A percentile compares a stretch with the other conserved stretches of the same genome.
Conservation (phyloP, 2,888 invertebrate genomes). For the Eumacrocentrus americanus region DNA sequence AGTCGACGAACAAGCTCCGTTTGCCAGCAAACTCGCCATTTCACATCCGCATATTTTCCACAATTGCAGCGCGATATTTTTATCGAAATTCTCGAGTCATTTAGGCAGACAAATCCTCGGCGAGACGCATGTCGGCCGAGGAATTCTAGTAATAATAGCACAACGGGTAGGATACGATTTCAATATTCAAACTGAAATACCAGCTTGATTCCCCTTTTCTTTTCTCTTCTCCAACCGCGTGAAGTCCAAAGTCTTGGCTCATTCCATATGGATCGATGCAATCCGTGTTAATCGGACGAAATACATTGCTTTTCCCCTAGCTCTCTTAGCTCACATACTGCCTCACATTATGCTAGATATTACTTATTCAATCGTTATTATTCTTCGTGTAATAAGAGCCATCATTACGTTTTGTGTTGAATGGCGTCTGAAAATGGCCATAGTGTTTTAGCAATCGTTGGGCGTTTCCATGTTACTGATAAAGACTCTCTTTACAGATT, state of each 20-base stretch:
- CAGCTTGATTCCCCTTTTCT: no score
- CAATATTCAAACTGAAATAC: no score
- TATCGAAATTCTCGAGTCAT: conserved; percentile 11
- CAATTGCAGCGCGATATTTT: conserved; percentile 37
- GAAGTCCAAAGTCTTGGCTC: no score
- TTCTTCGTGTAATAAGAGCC: neutral
- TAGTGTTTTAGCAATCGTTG: neutral
- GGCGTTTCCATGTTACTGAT: conserved; percentile 14
- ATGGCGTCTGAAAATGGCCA: neutral
- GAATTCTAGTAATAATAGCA: neutral
- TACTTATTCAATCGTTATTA: neutral
- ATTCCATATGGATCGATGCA: conserved; percentile 12
- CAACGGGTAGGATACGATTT: conserved; percentile 10
- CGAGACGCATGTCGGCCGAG: neutral
- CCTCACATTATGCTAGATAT: neutral
- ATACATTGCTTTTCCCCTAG: neutral
- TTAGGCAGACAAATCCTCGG: conserved; percentile 1
- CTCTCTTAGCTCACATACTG: neutral
- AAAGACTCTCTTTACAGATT: conserved; percentile 14
- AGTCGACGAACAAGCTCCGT: conserved; percentile 48
- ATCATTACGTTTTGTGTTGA: neutral
- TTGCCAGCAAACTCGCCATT: conserved; percentile 39
- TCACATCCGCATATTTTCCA: conserved; percentile 42
- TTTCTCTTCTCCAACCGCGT: no score
- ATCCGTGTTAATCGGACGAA: neutral